Base-by-base conservation (phyloP, 2,888 invertebrate species). In the Cosmorhoe ocellata region DNA sequence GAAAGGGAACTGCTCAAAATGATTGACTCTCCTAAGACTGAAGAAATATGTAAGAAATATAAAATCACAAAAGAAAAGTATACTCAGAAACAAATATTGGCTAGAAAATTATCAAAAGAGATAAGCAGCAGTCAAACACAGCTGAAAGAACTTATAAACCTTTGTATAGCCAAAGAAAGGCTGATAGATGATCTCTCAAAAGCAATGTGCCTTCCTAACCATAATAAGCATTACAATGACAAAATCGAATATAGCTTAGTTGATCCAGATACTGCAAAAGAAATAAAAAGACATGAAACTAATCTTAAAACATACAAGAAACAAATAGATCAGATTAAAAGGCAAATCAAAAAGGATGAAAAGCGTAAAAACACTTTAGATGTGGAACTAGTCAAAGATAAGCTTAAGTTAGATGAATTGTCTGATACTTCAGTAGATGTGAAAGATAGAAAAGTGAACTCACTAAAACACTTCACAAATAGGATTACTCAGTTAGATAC, bases 241-340 rank as follows among this genome's bases (percentile, higher is more conserved):
- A 94, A 93, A 73, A 89, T 92, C 53, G 92, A 91, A 63, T 87
- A 90, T 51, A 90, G 87, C 63, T 79, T 91, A 55, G 78, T 91
- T 32, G 92, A 92, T 55, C 91, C 91, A 34, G 91, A 92, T 64
- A 90, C 90, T 49, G 78, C 90, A 0, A 92, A 93, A 69, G 95
- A 94, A 70, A 92, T 95, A 6, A 91, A 93, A 64, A 94, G 95
- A 67, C 88, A 95, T 58, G 94, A 95, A 72, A 93, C 92, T 53
- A 95, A 94, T 62, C 81, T 96, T 2, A 93, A 93, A 68, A 92
- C 93, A 5, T 95, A 95, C 0, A 94, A 94, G 68, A 94, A 94
- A 67, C 93, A 95, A 72, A 91, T 95, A 70, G 95, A 95, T 41
- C 94, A 94, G 69, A 82, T 95, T 38, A 94, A 93, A 71, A 93